Conservation (phyloP, 2,797 vertebrate species). For the Acropternis orthonyx region DNA sequence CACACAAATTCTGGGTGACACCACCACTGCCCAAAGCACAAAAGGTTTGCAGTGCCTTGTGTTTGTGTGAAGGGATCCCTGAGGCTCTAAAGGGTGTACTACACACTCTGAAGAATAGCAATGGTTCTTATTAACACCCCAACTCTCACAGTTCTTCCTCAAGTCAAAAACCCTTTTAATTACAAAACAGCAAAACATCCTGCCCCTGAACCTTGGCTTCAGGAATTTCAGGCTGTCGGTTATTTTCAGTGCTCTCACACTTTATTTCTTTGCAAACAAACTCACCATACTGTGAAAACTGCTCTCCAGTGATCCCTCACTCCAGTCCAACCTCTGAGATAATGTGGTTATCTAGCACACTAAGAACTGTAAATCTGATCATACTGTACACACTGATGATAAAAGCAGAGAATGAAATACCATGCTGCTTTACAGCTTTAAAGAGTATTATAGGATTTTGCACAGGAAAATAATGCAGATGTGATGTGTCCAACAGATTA, state of each 20-base stretch:
- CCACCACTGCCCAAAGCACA: not conserved
- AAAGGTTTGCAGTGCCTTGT: not conserved
- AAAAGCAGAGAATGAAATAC: not conserved
- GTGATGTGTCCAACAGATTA: not conserved
- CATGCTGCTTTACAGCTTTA: not conserved
- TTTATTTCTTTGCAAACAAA: not conserved
- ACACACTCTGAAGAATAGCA: not conserved
- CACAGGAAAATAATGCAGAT: not conserved
- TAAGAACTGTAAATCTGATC: not conserved
- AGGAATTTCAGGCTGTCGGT: not conserved
- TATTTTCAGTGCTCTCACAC: not conserved
- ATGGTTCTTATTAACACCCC: not conserved
- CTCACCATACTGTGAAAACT: not conserved
- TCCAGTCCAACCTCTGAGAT: not conserved
- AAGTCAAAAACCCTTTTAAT: not conserved
- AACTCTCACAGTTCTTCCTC: not conserved
- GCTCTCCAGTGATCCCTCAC: not conserved
- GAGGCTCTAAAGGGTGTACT: not conserved
- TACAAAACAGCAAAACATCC: not conserved
- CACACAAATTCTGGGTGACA: not conserved
- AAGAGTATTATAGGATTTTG: not conserved
- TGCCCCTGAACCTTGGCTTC: not conserved
- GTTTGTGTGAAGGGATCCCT: not conserved
- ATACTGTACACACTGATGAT: not conserved
- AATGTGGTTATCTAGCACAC: not conserved